A percentile compares a stretch with the other conserved stretches of the same genome.
Conservation (phyloP, 2,888 invertebrate genomes). For the Tetranychus piercei region DNA sequence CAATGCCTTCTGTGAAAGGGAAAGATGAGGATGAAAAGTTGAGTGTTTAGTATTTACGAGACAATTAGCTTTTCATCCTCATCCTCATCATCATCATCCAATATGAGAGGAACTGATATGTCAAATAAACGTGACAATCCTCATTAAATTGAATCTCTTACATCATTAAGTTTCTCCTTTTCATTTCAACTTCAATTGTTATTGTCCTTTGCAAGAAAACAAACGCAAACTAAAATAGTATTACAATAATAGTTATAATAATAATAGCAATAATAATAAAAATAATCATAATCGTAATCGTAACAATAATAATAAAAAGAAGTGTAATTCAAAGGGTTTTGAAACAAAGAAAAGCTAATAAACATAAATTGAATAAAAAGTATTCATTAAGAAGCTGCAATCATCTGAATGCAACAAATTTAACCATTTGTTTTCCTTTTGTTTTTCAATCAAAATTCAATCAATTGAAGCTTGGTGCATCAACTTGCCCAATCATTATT, state of each 20-base stretch:
- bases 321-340: too few species aligned
- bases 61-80: not conserved
- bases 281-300: too few species aligned
- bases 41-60: conserved; percentile 1
- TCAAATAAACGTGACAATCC: not conserved
- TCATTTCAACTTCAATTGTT: not conserved
- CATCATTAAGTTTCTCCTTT: not conserved
- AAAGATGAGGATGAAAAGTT: not conserved
- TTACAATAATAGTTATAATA: not conserved
- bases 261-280: not conserved
- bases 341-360: too few species aligned
- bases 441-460: too few species aligned
- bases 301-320: too few species aligned
- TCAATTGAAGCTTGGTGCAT: too few species aligned
- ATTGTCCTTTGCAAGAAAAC: not conserved
- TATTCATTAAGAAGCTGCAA: too few species aligned
- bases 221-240: not conserved
- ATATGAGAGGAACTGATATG: not conserved
- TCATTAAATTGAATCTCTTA: conserved; percentile 1
- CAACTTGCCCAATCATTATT: too few species aligned
- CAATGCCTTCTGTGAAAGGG: too few species aligned
- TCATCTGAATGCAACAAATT: too few species aligned
- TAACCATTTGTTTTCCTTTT: too few species aligned
- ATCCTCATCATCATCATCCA: not conserved
- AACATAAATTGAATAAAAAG: too few species aligned